phyloP scores from a whole-genome alignment of 2,888 invertebrate genomes.

The Orchestes rusci region DNA sequence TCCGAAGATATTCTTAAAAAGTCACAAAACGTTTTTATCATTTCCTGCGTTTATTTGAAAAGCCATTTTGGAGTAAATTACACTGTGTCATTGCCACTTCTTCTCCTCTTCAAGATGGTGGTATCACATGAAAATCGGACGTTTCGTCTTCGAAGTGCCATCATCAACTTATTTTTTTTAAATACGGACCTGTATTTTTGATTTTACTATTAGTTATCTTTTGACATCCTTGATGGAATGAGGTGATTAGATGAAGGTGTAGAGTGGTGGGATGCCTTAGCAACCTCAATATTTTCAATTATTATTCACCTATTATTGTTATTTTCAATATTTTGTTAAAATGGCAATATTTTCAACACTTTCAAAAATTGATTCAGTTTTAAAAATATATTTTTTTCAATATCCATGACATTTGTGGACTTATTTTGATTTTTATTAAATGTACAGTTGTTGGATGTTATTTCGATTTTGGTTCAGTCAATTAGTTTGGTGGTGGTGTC shows the following conservation, averaged over 20 bases:
- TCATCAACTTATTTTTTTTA: background rate
- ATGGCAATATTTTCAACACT: background rate
- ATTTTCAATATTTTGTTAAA: too few relatives aligned
- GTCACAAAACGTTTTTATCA: background rate
- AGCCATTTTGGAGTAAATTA: background rate
- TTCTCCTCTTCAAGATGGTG: background rate
- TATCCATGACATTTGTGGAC: too few relatives aligned
- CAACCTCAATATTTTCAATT: too few relatives aligned
- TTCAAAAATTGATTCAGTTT: too few relatives aligned
- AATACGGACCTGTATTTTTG: background rate
- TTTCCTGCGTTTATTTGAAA: background rate
- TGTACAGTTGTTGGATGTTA: too few relatives aligned
- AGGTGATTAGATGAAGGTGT: too few relatives aligned
- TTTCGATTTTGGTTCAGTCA: too few relatives aligned
- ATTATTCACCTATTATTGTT: too few relatives aligned
- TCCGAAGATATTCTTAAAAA: background rate
- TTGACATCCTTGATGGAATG: background rate
- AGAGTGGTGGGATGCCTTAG: too few relatives aligned
- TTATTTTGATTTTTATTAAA: too few relatives aligned
- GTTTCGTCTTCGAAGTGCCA: background rate
- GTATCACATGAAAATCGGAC: background rate
- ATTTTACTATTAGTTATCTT: background rate
- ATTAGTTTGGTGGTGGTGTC: too few relatives aligned
- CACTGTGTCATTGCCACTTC: background rate
- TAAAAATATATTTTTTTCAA: too few relatives aligned